Conservation (phyloP, 2,888 invertebrate species). For the Trisateles emortualis region DNA sequence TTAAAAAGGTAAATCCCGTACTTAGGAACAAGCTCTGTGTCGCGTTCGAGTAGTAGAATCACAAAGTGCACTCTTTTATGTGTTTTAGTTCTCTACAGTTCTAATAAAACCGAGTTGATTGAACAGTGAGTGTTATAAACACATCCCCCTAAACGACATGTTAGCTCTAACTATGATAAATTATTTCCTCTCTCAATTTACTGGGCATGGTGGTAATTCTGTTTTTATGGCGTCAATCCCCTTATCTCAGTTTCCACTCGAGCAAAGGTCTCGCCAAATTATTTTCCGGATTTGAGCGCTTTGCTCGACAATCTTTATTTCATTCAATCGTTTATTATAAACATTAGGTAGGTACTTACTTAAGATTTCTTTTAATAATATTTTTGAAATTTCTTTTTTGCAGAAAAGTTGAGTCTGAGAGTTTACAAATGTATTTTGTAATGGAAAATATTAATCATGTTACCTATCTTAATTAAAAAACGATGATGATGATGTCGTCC, state of each 20-base stretch:
- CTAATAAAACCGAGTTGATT: neutral
- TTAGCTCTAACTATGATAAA: constrained; percentile 31
- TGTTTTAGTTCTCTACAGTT: neutral
- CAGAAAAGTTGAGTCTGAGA: too few relatives aligned
- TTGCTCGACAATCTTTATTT: constrained; percentile 13
- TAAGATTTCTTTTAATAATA: neutral
- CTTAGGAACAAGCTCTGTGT: too few relatives aligned
- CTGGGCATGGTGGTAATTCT: constrained; percentile 48
- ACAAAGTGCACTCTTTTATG: neutral
- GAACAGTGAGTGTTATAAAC: constrained; percentile 4
- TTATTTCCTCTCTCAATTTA: constrained; percentile 45
- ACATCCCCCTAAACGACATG: constrained; percentile 15
- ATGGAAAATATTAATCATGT: too few relatives aligned
- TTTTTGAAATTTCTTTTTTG: too few relatives aligned
- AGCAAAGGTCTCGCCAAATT: constrained; percentile 45
- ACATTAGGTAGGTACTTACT: neutral
- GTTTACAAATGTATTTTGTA: too few relatives aligned
- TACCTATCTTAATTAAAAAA: too few relatives aligned
- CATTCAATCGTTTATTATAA: neutral
- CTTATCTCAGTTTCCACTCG: constrained; percentile 79
- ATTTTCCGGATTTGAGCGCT: constrained; percentile 37
- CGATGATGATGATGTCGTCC: too few relatives aligned
- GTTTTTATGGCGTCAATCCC: constrained; percentile 76
- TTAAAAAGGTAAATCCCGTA: too few relatives aligned
- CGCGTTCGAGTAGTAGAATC: too few relatives aligned